phyloP scores from a whole-genome alignment of 2,888 invertebrate genomes.

The Silvanus unidentatus region DNA sequence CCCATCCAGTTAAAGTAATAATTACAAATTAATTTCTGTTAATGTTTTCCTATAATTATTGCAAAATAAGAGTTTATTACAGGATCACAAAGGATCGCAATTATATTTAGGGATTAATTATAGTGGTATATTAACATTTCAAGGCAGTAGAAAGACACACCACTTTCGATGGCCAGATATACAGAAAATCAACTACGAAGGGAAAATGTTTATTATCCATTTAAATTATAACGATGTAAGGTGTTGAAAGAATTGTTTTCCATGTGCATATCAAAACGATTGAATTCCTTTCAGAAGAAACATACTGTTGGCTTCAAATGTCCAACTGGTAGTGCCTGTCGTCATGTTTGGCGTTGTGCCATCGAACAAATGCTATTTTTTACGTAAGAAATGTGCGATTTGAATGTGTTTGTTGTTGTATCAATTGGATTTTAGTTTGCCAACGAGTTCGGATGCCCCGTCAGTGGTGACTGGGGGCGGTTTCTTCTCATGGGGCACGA shows the following conservation, averaged over 20 bases:
- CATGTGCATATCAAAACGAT: too few relatives aligned
- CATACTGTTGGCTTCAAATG: constrained; percentile 95
- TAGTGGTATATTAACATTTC: constrained; percentile 90
- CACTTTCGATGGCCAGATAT: constrained; percentile 96
- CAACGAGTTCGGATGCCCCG: constrained; percentile 75
- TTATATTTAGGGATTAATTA: constrained; percentile 93
- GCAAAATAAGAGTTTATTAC: constrained; percentile 29
- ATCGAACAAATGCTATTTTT: constrained; percentile 98
- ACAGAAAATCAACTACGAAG: constrained; percentile 93
- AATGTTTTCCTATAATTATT: constrained; percentile 8
- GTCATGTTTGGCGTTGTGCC: constrained; percentile 95
- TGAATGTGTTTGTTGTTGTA: too few relatives aligned
- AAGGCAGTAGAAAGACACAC: constrained; percentile 86
- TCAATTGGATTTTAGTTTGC: constrained; percentile 65
- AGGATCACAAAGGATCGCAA: constrained; percentile 91
- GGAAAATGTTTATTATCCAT: constrained; percentile 96
- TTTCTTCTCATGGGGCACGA: constrained; percentile 89
- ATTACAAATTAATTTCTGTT: constrained; percentile 10
- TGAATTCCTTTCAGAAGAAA: constrained; percentile 84
- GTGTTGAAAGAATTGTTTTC: too few relatives aligned
- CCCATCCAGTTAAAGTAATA: constrained; percentile 89
- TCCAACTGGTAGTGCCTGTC: constrained; percentile 83
- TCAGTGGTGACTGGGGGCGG: constrained; percentile 86
- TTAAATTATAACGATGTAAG: constrained; percentile 85
- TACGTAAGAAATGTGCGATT: constrained; percentile 90